Conservation (phyloP, 2,113 vertebrate genomes). For the Capricornis sumatraensis region DNA sequence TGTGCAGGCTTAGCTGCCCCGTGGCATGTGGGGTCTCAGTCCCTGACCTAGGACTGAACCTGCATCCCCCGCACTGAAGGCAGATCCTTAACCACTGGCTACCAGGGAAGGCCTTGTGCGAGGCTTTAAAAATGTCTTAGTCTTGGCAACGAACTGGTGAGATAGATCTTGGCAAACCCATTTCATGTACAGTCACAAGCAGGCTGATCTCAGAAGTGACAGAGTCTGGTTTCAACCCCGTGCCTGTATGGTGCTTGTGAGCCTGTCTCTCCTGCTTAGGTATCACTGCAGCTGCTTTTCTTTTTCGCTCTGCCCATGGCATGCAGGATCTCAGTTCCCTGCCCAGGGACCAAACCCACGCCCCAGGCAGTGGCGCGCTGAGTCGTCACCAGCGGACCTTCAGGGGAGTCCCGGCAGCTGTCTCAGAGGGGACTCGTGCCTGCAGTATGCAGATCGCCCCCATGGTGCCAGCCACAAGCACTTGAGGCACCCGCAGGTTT, state of each 20-base stretch:
- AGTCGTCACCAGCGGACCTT: fast-evolving
- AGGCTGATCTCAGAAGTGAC: not conserved
- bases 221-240: not conserved
- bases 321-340: not conserved
- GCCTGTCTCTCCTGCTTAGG: not conserved
- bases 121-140: not conserved
- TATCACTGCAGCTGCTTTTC: fast-evolving
- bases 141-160: not conserved
- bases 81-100: not conserved
- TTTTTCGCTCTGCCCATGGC: not conserved
- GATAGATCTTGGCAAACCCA: not conserved
- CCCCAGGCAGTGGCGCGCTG: fast-evolving
- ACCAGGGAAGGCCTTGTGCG: not conserved
- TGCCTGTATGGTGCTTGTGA: not conserved
- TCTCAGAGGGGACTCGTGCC: not conserved
- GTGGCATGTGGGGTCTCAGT: not conserved
- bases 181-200: not conserved
- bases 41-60: not conserved
- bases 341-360: not conserved
- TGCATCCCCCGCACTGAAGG: not conserved
- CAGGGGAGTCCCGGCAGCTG: not conserved
- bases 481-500: not conserved
- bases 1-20: not conserved
- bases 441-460: fast-evolving
- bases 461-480: not conserved